Evolutionary conservation across 2,113 vertebrate genomes (phyloP), one percentile per base, ranked within the genome.

Genomic region (Amazona guildingii): DNA sequence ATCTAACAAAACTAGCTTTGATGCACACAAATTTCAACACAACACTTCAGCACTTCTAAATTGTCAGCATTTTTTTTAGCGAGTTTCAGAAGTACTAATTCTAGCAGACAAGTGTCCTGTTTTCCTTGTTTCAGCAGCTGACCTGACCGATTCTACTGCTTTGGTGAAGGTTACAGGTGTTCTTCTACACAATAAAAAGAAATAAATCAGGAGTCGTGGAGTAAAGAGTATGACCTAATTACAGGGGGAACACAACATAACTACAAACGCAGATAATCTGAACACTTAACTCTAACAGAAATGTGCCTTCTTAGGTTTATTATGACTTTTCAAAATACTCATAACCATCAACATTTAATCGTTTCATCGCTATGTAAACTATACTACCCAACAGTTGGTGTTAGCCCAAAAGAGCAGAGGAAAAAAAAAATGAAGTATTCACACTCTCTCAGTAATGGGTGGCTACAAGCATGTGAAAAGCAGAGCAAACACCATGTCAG

Each of bases 1-100:
- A 66, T 83, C 51, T 85, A 94, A 85, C 67, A 94, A 85, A 96
- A 88, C 88, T 86, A 96, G 70, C 33, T 86, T 76, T 86, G 90
- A 93, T 0, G 0, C 48, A 88, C 64, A 90, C 66, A 72, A 63
- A 66, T 67, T 62, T 86, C 48, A 88, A 57, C 20, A 21, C 84
- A 86, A 94, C 55, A 55, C 41, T 95, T 81, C 88, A 90, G 37
- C 20, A 88, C 49, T 88, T 88, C 82, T 64, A 33, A 69, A 67
- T 49, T 48, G 68, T 55, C 8, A 10, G 39, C 19, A 55, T 55
- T 93, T 70, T 87, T 87, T 88, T 55, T 75, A 93, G 41, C 37
- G 86, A 63, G n/a, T 81, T 93, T 88, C 49, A 73, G 5, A 6
- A 90, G 24, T 72, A 88, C 37, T 88, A 80, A 44, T 49, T 92